Base-by-base conservation (phyloP, 2,797 vertebrate species). In the Echeneis naucrates region DNA sequence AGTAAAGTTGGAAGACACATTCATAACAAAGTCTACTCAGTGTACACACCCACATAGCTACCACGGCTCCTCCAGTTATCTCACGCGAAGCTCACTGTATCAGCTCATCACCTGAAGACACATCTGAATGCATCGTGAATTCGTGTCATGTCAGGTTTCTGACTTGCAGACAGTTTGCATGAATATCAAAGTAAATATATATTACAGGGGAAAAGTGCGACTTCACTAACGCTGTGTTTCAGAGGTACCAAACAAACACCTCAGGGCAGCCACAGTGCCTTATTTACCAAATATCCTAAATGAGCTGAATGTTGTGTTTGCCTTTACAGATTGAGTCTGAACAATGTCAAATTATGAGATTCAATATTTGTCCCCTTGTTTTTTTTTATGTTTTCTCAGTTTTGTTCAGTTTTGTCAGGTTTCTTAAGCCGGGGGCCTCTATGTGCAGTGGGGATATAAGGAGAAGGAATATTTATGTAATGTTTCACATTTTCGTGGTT, bases 1-100 rank as follows among this genome's bases (percentile, higher is more conserved):
- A 47, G 10, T 47, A 23, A 11, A 21, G 44, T 2, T n/a, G n/a
- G 17, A 16, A 24, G 9, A 44, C 17, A 21, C 3, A 42, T n/a
- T 6, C 5, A 42, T 11, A 4, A 13, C 37, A 12, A 47, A 38
- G 48, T 26, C 52, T 44, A 30, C 48, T 55, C 35, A 24, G 11
- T 48, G 56, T 45, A n/a, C n/a, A n/a, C n/a, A n/a, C n/a, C n/a
- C n/a, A n/a, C 53, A 69, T 68, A 27, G 59, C 70, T 64, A 70
- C n/a, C n/a, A n/a, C n/a, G n/a, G n/a, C n/a, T n/a, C n/a, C n/a
- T n/a, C n/a, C n/a, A n/a, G n/a, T n/a, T n/a, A 30, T 30, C 6
- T 30, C 30, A 30, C 6, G n/a, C 21, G 23, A 30, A 57, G 35
- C 45, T 59, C 6, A 37, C 19, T 14, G 38, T 12, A 24, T 23